These are phyloP conservation scores for Ariopsis seemanni DNA, from an alignment of 2,113 vertebrate species.

Conservation along the genomic window DNA sequence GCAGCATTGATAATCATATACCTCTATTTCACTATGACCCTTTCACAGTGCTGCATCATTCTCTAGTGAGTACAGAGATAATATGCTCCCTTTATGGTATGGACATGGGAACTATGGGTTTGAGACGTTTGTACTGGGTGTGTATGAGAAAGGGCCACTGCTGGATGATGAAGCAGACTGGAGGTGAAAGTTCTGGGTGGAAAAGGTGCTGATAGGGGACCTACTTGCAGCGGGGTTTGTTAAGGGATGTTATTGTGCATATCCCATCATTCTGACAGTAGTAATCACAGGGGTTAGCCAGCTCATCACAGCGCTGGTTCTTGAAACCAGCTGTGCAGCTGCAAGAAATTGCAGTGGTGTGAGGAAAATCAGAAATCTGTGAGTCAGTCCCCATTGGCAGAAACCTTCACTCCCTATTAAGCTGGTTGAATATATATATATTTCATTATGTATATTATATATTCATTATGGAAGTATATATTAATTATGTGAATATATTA, in stretches of 20 bases:
- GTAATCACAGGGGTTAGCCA: conserved; percentile 99
- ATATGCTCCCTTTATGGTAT: background rate
- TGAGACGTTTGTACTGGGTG: conserved; percentile 43
- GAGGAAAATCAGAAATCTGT: conserved; percentile 23
- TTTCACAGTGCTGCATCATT: background rate
- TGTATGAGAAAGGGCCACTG: conserved; percentile 55
- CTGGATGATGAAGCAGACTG: conserved; percentile 20
- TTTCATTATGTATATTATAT: background rate
- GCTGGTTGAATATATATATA: background rate
- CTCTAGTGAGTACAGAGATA: background rate
- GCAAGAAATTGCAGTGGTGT: conserved; percentile 91
- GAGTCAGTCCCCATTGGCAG: background rate
- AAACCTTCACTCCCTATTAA: background rate
- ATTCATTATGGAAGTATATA: background rate
- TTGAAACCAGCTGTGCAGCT: conserved; percentile 99
- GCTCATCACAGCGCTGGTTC: conserved; percentile 99
- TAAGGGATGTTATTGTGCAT: conserved; percentile 99
- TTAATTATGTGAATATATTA: background rate
- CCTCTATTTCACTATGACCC: background rate
- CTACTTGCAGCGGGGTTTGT: conserved; percentile 99
- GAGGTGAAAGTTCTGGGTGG: conserved; percentile 36
- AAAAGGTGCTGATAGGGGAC: conserved; percentile 72
- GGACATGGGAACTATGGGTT: conserved; percentile 18
- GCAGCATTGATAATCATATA: background rate
- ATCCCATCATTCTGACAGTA: conserved; percentile 99